Evolutionary conservation across 2,113 vertebrate genomes (phyloP).

Genomic region (Catharus fuscescens): DNA sequence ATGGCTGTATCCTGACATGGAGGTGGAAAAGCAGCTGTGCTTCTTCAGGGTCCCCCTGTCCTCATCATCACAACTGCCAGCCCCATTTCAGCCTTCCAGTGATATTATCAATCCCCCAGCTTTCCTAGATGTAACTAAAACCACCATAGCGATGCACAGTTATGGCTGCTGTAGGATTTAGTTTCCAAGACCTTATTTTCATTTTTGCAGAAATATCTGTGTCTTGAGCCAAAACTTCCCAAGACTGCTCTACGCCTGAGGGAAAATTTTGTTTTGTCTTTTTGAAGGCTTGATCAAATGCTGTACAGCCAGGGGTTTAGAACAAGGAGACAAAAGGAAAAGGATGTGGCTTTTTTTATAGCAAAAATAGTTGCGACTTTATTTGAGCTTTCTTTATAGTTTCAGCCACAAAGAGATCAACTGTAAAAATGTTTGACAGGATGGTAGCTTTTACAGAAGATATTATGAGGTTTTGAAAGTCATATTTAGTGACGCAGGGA

Average conservation of each 20-base stretch:
- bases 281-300: slow-evolving; percentile 52
- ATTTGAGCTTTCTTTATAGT: slow-evolving; percentile 23
- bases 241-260: slow-evolving; percentile 12
- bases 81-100: background rate
- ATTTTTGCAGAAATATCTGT: background rate
- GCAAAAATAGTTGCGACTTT: background rate
- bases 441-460: background rate
- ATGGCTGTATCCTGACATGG: background rate
- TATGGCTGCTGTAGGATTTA: background rate
- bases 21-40: background rate
- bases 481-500: background rate
- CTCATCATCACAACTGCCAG: background rate
- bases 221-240: slow-evolving; percentile 13
- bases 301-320: slow-evolving; percentile 14
- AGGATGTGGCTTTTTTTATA: background rate
- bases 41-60: background rate
- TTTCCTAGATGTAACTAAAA: background rate
- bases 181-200: background rate
- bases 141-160: fast-evolving
- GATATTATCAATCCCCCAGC: background rate
- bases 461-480: slow-evolving; percentile 19
- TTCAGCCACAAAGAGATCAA: slow-evolving; percentile 8
- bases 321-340: background rate
- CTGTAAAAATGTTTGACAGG: slow-evolving; percentile 16
- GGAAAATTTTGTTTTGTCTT: slow-evolving; percentile 24